A percentile compares a stretch with the other conserved stretches of the same genome.
Conservation (phyloP, 2,113 vertebrate species). For the Stegastes partitus region DNA sequence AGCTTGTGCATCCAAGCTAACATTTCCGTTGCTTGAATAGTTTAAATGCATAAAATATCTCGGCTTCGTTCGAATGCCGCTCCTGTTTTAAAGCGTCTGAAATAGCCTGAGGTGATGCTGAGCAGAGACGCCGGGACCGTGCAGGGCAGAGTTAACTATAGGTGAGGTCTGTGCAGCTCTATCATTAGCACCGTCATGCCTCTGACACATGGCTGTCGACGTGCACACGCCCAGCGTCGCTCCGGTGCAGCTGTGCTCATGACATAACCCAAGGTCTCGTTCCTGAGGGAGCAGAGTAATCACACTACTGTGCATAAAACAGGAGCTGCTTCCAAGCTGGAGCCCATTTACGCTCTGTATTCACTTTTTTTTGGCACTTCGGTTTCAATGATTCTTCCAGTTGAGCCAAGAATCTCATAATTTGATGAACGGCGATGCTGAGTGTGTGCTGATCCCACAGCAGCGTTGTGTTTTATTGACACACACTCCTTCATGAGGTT, state of each 20-base stretch:
- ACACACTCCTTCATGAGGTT: no score
- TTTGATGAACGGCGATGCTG: no score
- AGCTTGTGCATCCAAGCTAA: background rate
- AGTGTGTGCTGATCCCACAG: no score
- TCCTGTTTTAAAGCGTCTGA: conserved; percentile 21
- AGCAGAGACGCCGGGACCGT: conserved; percentile 15
- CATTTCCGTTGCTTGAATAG: conserved; percentile 9
- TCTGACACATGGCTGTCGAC: conserved; percentile 28
- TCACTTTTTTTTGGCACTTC: no score
- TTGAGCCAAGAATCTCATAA: no score
- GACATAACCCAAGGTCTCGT: conserved; percentile 15
- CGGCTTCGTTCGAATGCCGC: background rate
- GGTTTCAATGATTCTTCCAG: no score
- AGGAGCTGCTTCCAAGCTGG: background rate
- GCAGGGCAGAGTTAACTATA: conserved; percentile 34
- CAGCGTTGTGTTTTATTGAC: no score
- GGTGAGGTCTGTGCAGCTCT: conserved; percentile 14
- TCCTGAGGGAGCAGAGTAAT: background rate
- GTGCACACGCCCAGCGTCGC: conserved; percentile 43
- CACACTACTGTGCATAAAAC: background rate
- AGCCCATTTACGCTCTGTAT: no score
- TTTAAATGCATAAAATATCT: background rate
- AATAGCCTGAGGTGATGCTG: conserved; percentile 13
- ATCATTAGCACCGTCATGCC: conserved; percentile 30
- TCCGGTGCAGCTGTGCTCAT: conserved; percentile 23